Percentiles rank a stretch among this genome's conserved stretches.
Conservation (phyloP, 2,797 vertebrate genomes). For the Lepilemur ruficaudatus region DNA sequence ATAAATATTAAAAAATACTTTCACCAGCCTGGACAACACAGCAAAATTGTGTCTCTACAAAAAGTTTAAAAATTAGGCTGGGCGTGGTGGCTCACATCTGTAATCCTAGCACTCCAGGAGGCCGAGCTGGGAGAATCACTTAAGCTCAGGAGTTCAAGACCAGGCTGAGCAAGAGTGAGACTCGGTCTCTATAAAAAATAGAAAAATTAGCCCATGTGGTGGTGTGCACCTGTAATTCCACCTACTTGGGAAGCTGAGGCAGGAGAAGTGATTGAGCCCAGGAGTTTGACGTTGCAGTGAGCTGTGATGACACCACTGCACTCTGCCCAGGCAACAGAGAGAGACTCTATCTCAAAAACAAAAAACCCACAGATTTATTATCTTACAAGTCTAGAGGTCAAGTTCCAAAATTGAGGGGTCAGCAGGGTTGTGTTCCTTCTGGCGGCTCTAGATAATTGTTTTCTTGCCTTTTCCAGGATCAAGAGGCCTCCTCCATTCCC, state of each 20-base stretch:
- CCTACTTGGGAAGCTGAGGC: not conserved
- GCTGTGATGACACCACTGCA: not conserved
- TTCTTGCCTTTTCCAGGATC: not conserved
- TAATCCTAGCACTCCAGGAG: not conserved
- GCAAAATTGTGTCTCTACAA: not conserved
- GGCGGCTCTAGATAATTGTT: not conserved
- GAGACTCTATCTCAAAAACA: not conserved
- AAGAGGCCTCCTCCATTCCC: not conserved
- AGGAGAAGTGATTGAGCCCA: not conserved
- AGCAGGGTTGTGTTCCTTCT: not conserved
- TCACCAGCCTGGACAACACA: not conserved
- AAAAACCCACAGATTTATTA: not conserved
- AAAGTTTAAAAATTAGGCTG: not conserved
- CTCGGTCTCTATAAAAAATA: not conserved
- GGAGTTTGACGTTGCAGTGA: not conserved
- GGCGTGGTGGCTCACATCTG: not conserved
- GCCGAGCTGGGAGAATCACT: not conserved
- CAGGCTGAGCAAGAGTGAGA: not conserved
- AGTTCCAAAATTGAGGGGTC: not conserved
- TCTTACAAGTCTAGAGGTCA: not conserved
- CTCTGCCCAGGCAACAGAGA: not conserved
- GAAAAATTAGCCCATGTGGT: not conserved
- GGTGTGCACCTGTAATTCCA: not conserved
- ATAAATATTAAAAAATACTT: not conserved
- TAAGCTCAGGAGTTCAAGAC: not conserved